Percentiles rank a stretch among this genome's conserved stretches.
Conservation (phyloP, 2,113 vertebrate genomes). For the Castor canadensis region DNA sequence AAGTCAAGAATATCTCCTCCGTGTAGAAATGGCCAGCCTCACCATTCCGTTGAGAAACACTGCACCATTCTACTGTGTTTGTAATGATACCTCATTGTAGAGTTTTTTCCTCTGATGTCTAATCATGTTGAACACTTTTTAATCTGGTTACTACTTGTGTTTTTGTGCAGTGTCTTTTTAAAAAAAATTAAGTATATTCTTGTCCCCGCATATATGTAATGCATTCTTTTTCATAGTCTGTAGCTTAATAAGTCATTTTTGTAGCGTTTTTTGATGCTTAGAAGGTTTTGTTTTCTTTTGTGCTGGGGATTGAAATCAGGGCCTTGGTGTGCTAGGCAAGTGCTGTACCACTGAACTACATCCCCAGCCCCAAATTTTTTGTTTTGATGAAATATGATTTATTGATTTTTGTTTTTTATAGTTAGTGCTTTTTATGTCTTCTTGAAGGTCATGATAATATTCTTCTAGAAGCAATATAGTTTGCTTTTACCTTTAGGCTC, state of each 20-base stretch:
- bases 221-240: neutral
- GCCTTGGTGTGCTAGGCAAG: too few relatives aligned
- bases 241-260: neutral
- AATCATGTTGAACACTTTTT: too few relatives aligned
- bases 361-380: neutral
- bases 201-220: neutral
- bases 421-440: neutral
- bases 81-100: neutral
- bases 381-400: neutral
- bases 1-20: neutral
- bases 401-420: too few relatives aligned
- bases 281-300: too few relatives aligned
- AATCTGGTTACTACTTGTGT: neutral
- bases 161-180: neutral
- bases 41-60: neutral
- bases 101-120: neutral
- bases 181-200: neutral
- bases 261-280: neutral
- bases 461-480: neutral
- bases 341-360: neutral
- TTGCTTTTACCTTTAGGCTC: too few relatives aligned
- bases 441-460: neutral
- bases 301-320: too few relatives aligned
- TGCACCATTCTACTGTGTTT: neutral
- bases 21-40: neutral